A percentile compares a stretch with the other conserved stretches of the same genome.
Evolutionary conservation across 1,140 invertebrate species (phyloP).

Genomic region (Lamellibrachia luymesi): DNA sequence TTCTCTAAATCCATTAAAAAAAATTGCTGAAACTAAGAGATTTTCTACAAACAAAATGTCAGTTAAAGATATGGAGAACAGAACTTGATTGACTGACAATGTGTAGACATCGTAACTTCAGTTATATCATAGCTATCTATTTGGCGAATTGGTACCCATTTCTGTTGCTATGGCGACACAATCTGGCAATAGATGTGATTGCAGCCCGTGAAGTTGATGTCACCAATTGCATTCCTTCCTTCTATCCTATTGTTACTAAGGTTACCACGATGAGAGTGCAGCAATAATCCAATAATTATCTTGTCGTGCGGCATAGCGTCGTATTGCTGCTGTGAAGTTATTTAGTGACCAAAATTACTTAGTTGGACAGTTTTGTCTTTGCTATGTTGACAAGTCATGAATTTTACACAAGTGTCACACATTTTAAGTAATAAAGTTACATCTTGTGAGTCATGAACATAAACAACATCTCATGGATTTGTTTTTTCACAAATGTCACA

Average conservation of each 20-base stretch:
- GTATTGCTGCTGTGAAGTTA: neutral
- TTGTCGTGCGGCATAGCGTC: neutral
- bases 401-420: neutral
- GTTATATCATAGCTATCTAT: neutral
- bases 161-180: neutral
- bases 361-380: no score
- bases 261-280: neutral
- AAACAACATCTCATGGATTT: no score
- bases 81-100: neutral
- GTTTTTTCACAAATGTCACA: no score
- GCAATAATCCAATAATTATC: neutral
- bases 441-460: neutral
- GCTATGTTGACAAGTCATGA: neutral
- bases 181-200: neutral
- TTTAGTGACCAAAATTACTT: neutral
- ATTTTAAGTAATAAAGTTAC: neutral
- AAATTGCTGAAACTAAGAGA: neutral
- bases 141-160: neutral
- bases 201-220: neutral
- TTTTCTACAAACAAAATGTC: neutral
- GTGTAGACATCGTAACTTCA: neutral
- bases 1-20: no score
- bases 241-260: neutral
- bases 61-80: neutral
- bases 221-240: neutral